These are phyloP conservation scores for Helicorthomorpha holstii DNA, from an alignment of 1,140 invertebrate species.

Conservation along the genomic window DNA sequence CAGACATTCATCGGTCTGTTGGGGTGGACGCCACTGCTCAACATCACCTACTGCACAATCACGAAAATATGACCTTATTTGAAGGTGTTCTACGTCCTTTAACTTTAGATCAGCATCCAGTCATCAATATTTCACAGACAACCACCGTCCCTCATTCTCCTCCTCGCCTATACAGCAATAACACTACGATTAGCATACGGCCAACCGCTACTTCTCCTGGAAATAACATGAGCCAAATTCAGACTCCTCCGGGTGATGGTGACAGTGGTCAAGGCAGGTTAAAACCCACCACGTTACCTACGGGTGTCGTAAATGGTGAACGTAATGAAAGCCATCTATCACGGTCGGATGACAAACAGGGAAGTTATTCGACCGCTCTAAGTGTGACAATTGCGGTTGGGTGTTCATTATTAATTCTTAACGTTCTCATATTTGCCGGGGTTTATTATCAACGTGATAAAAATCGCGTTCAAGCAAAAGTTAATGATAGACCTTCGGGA, in stretches of 20 bases:
- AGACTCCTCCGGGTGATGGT: background rate
- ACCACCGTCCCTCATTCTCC: background rate
- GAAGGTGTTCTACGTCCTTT: constrained; percentile 57
- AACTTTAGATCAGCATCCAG: too few species aligned
- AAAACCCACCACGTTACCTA: background rate
- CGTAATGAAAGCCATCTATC: background rate
- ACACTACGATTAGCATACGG: background rate
- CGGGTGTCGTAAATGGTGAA: background rate
- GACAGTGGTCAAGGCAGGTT: background rate
- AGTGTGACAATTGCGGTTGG: constrained; percentile 57
- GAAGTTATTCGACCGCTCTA: constrained; percentile 30
- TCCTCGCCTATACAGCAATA: background rate
- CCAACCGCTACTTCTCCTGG: background rate
- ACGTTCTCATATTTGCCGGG: constrained; percentile 51
- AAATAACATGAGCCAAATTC: background rate
- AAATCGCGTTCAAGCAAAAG: constrained; percentile 31
- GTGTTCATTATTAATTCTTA: constrained; percentile 60
- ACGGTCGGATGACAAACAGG: constrained; percentile 1
- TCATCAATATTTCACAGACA: background rate
- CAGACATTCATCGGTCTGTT: constrained; percentile 61
- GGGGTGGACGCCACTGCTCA: constrained; percentile 34
- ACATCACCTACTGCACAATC: constrained; percentile 66
- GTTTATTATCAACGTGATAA: constrained; percentile 57
- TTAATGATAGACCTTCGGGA: constrained; percentile 23
- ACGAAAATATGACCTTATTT: constrained; percentile 61